phyloP scores from a whole-genome alignment of 1,140 invertebrate genomes.

The Apocrypta bakeri region DNA sequence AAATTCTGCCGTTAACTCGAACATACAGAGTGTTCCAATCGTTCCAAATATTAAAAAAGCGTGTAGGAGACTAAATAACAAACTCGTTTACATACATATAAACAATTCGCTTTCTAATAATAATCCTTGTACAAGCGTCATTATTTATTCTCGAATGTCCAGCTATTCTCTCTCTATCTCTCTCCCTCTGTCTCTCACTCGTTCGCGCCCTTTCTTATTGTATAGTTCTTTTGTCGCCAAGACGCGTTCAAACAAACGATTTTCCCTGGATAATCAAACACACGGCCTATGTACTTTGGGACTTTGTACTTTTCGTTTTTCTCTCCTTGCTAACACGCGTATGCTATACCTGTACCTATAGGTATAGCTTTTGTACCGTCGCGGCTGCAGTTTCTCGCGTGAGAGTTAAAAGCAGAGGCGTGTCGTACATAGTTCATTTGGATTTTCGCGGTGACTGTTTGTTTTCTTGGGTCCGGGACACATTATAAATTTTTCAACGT shows the following conservation, averaged over 20 bases:
- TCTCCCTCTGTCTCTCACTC: too few relatives aligned
- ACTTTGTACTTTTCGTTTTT: background rate
- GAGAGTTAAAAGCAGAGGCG: constrained; percentile 8
- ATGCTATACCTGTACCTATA: background rate
- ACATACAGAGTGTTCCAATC: too few relatives aligned
- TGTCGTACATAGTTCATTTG: background rate
- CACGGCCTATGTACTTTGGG: constrained; percentile 1
- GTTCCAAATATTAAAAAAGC: too few relatives aligned
- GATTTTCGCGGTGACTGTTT: constrained; percentile 16
- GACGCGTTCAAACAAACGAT: background rate
- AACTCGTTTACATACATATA: too few relatives aligned
- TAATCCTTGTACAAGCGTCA: too few relatives aligned
- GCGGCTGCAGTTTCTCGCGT: background rate
- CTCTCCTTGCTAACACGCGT: background rate
- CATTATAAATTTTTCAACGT: constrained; percentile 15
- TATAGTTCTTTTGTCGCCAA: too few relatives aligned
- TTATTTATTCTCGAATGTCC: too few relatives aligned
- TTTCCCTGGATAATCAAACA: constrained; percentile 1
- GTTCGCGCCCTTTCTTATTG: too few relatives aligned
- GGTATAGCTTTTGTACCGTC: too few relatives aligned
- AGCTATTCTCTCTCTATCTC: too few relatives aligned
- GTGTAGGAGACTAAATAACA: too few relatives aligned
- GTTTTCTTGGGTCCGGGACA: background rate
- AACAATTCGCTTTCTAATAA: background rate
- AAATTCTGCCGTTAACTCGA: too few relatives aligned